Percentiles rank a stretch among this genome's conserved stretches.
These are phyloP conservation scores for Cydia strobilella DNA, from an alignment of 1,140 invertebrate genomes.

Conservation along the genomic window DNA sequence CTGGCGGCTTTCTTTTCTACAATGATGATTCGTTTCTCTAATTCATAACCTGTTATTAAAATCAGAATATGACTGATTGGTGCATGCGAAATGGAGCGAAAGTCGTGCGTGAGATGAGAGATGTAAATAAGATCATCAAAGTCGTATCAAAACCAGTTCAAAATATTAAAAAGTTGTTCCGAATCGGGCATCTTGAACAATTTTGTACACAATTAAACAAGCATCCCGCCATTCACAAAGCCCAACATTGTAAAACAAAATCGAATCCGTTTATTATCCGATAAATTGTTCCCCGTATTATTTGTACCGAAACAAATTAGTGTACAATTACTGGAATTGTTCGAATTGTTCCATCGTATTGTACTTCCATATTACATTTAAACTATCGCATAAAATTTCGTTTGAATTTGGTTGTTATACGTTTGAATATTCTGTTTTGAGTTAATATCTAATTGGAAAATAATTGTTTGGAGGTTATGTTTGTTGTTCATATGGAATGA, in stretches of 20 bases:
- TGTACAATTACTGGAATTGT: constrained; percentile 22
- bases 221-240: not conserved
- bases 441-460: not conserved
- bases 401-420: not conserved
- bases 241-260: constrained; percentile 3
- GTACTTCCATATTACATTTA: constrained; percentile 27
- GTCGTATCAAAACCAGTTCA: too few relatives aligned
- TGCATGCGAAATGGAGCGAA: too few relatives aligned
- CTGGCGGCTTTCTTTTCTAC: too few relatives aligned
- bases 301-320: constrained; percentile 26
- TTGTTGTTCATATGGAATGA: not conserved
- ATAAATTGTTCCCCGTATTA: constrained; percentile 17
- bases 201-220: too few relatives aligned
- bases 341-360: constrained; percentile 6
- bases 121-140: too few relatives aligned
- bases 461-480: not conserved
- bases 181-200: too few relatives aligned
- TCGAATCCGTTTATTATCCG: constrained; percentile 10
- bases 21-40: too few relatives aligned
- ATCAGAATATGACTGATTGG: too few relatives aligned
- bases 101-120: too few relatives aligned
- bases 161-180: too few relatives aligned
- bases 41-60: too few relatives aligned
- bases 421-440: constrained; percentile 13
- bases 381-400: constrained; percentile 8